phyloP scores from a whole-genome alignment of 2,113 vertebrate species.

The Baryphthengus martii region DNA sequence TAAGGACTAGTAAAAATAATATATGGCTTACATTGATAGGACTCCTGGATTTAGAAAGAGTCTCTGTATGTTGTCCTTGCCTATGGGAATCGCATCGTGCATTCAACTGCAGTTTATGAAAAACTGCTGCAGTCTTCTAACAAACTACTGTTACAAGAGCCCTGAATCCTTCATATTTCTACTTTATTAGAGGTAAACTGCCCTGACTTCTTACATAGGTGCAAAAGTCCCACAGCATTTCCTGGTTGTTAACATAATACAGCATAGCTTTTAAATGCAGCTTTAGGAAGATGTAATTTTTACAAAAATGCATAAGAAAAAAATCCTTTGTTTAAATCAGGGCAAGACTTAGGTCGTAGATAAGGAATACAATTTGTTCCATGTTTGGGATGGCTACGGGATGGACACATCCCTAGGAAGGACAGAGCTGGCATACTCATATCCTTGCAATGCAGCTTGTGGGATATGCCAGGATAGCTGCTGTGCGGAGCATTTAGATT shows the following conservation, averaged over 20 bases:
- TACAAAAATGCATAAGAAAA: not conserved
- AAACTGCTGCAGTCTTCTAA: not conserved
- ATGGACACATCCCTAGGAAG: not conserved
- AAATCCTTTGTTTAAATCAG: not conserved
- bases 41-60: not conserved
- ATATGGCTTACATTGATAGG: not conserved
- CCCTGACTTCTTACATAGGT: not conserved
- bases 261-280: not conserved
- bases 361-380: not conserved
- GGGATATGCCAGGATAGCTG: not conserved
- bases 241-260: not conserved
- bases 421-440: not conserved
- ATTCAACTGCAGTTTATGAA: not conserved
- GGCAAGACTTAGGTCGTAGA: not conserved
- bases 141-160: not conserved
- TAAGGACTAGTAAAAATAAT: not conserved
- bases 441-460: not conserved
- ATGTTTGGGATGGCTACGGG: not conserved
- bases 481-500: rapidly evolving
- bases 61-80: not conserved
- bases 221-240: not conserved
- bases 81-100: not conserved
- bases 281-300: not conserved
- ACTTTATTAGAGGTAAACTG: not conserved
- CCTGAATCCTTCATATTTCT: not conserved